These are phyloP conservation scores for Betta splendens DNA, from an alignment of 2,797 vertebrate species.

Conservation along the genomic window DNA sequence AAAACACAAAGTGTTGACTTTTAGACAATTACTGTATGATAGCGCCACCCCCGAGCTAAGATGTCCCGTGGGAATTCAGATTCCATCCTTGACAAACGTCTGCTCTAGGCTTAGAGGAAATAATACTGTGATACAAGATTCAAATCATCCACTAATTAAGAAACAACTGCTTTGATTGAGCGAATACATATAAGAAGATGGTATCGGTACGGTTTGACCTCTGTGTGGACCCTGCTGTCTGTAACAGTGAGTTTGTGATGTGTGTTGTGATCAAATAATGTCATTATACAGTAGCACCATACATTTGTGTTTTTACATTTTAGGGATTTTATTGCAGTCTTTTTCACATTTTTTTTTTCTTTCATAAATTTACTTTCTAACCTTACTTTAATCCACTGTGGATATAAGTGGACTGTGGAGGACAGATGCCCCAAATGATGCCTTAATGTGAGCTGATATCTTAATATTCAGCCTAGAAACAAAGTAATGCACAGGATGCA, in stretches of 20 bases:
- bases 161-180: slow-evolving; percentile 25
- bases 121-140: slow-evolving; percentile 12
- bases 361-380: slow-evolving; percentile 3
- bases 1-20: slow-evolving; percentile 50
- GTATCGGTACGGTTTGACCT: not conserved
- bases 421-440: slow-evolving; percentile 41
- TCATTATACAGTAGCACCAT: not conserved
- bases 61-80: slow-evolving; percentile 36
- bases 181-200: slow-evolving; percentile 15
- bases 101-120: slow-evolving; percentile 26
- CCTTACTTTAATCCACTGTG: slow-evolving; percentile 2
- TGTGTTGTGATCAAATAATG: not conserved
- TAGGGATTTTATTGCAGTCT: not conserved
- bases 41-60: slow-evolving; percentile 31
- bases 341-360: not conserved
- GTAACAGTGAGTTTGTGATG: not conserved
- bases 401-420: slow-evolving; percentile 12
- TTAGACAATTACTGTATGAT: slow-evolving; percentile 46
- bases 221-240: not conserved
- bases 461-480: slow-evolving; percentile 31
- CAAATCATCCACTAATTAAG: slow-evolving; percentile 29
- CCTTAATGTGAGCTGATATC: slow-evolving; percentile 47
- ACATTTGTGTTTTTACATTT: not conserved
- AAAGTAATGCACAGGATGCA: slow-evolving; percentile 4
- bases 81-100: slow-evolving; percentile 25